Percentiles rank a stretch among this genome's conserved stretches.
phyloP scores from a whole-genome alignment of 2,888 invertebrate genomes.

The Drosophila rellima region DNA sequence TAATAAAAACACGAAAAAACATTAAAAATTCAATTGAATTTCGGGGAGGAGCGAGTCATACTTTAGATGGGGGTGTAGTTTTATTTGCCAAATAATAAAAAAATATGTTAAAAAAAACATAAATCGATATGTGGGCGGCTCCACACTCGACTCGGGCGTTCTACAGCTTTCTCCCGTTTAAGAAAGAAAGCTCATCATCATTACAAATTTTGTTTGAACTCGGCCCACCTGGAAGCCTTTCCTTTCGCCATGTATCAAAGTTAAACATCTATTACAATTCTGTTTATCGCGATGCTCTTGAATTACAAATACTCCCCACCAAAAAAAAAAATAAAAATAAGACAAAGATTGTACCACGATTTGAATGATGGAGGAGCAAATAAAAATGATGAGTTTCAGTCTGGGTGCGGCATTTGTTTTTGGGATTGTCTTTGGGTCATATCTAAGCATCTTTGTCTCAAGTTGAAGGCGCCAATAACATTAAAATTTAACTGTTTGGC shows the following conservation, averaged over 20 bases:
- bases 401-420: constrained; percentile 46
- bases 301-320: constrained; percentile 65
- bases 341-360: constrained; percentile 1
- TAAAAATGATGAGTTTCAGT: constrained; percentile 41
- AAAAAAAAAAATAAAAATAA: background rate
- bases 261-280: constrained; percentile 59
- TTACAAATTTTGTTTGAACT: constrained; percentile 60
- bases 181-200: constrained; percentile 64
- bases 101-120: background rate
- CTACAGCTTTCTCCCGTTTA: constrained; percentile 46
- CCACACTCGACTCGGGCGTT: constrained; percentile 23
- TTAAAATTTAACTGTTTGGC: constrained; percentile 51
- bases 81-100: constrained; percentile 13
- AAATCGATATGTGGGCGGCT: constrained; percentile 48
- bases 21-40: constrained; percentile 11
- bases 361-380: constrained; percentile 35
- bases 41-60: constrained; percentile 12
- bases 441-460: constrained; percentile 44
- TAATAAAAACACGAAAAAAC: constrained; percentile 27
- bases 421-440: constrained; percentile 8
- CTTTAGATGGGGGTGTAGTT: constrained; percentile 38
- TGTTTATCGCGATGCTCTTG: constrained; percentile 83
- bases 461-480: constrained; percentile 75
- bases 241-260: constrained; percentile 22
- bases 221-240: constrained; percentile 41